Base-by-base conservation (phyloP, 2,797 vertebrate genomes). In the Esox masquinongy region DNA sequence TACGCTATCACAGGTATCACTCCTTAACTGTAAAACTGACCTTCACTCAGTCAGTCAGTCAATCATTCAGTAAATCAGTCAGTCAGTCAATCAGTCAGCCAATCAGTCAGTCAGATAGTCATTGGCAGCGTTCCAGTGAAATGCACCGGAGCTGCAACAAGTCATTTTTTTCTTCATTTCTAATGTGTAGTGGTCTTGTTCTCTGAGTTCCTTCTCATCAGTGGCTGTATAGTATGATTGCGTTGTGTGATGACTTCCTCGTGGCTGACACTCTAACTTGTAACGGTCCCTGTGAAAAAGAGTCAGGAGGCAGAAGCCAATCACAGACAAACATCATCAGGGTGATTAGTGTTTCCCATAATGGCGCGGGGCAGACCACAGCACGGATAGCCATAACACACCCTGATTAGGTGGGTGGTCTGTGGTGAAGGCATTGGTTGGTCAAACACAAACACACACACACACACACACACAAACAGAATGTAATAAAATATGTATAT, bases 121-220 rank as follows among this genome's bases (percentile, higher is more conserved):
- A 89, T 50, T 68, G 47, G 36, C 75, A 68, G 85, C 80, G 77
- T 89, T 87, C 89, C 81, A 88, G 53, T 11, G 67, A 34, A 31
- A 7, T 71, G 50, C 76, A 74, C 79, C 84, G 73, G 80, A 39
- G 36, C 36, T 31, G 29, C 3, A 31, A 31, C 29, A 31, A 31
- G 29, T 31, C 29, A 31, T 31, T 31, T 31, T 31, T 39, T 39
- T 39, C 7, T 39, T 70, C 26, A 66, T 79, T 73, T 51, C 22
- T 77, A 73, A 77, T 72, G 9, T 81, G 77, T 80, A 7, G 50
- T n/a, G 26, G 75, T 73, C 74, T 73, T 72, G 70, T 73, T 86
- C 79, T 77, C 70, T 26, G 70, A 6, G 71, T 80, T 49, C 1
- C 39, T 69, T 9, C 78, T 80, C 79, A 73, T 86, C 86, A 78